These are phyloP conservation scores for Caprella mutica DNA, from an alignment of 2,888 invertebrate species.

Conservation along the genomic window DNA sequence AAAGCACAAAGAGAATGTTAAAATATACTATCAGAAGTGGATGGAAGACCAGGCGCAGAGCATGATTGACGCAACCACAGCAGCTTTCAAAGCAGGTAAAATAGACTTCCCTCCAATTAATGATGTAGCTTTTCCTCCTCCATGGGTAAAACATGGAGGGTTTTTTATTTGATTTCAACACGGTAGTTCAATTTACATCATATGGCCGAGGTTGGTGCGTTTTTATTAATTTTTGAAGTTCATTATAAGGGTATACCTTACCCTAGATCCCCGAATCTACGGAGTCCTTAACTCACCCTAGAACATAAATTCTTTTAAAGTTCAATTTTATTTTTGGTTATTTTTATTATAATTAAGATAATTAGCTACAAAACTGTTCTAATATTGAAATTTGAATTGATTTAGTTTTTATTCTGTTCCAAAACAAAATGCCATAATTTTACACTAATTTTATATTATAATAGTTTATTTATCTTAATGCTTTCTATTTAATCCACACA, in stretches of 20 bases:
- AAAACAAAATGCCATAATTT: too few relatives aligned
- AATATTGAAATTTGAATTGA: too few relatives aligned
- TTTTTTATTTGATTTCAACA: not conserved
- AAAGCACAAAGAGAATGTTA: slow-evolving; percentile 98
- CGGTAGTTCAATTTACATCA: not conserved
- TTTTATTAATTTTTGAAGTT: not conserved
- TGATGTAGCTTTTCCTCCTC: slow-evolving; percentile 73
- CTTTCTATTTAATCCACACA: not conserved
- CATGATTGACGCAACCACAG: slow-evolving; percentile 91
- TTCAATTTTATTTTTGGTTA: too few relatives aligned
- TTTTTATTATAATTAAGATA: not conserved
- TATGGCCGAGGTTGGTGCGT: not conserved
- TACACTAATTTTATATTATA: slow-evolving; percentile 11
- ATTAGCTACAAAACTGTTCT: too few relatives aligned
- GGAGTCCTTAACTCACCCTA: too few relatives aligned
- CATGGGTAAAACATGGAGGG: slow-evolving; percentile 40
- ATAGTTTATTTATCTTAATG: not conserved
- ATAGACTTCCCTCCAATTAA: slow-evolving; percentile 81
- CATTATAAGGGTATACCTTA: not conserved
- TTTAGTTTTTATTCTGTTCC: too few relatives aligned
- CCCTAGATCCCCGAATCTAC: too few relatives aligned
- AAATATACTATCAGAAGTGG: slow-evolving; percentile 99
- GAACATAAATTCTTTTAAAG: too few relatives aligned
- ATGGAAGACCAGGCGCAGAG: slow-evolving; percentile 99
- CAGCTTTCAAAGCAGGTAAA: slow-evolving; percentile 94